Conservation (phyloP, 1,140 invertebrate genomes). For the Drosophila saltans region DNA sequence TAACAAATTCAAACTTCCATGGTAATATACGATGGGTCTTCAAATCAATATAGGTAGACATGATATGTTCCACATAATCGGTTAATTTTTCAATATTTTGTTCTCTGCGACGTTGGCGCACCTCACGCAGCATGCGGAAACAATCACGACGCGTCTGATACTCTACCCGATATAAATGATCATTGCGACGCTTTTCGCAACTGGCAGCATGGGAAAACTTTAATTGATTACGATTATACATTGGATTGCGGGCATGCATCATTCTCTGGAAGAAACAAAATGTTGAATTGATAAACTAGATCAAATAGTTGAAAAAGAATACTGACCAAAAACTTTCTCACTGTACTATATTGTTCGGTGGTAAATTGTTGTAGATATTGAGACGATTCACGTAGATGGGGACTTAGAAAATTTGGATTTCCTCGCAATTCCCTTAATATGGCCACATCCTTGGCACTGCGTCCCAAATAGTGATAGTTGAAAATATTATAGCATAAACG, state of each 20-base stretch:
- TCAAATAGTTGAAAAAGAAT: too few species aligned
- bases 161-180: conserved; percentile 47
- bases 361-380: conserved; percentile 32
- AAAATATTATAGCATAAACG: conserved; percentile 36
- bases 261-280: conserved; percentile 58
- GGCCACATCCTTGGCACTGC: conserved; percentile 49
- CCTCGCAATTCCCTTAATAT: conserved; percentile 42
- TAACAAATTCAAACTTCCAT: conserved; percentile 76
- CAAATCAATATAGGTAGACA: conserved; percentile 51
- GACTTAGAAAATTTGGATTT: conserved; percentile 36
- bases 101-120: conserved; percentile 26
- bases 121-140: conserved; percentile 47
- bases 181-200: conserved; percentile 6
- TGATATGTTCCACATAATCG: conserved; percentile 62
- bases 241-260: conserved; percentile 63
- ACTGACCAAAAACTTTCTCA: conserved; percentile 49
- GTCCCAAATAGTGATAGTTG: conserved; percentile 57
- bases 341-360: conserved; percentile 36
- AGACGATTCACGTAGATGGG: conserved; percentile 23
- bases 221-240: conserved; percentile 48
- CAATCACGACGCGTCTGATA: conserved; percentile 69
- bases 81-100: conserved; percentile 43
- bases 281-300: too few species aligned
- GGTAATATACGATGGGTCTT: conserved; percentile 71
- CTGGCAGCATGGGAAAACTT: neutral